Percentiles rank a stretch among this genome's conserved stretches.
Conservation (phyloP, 2,888 invertebrate genomes). For the Sphaeridia pumilis region DNA sequence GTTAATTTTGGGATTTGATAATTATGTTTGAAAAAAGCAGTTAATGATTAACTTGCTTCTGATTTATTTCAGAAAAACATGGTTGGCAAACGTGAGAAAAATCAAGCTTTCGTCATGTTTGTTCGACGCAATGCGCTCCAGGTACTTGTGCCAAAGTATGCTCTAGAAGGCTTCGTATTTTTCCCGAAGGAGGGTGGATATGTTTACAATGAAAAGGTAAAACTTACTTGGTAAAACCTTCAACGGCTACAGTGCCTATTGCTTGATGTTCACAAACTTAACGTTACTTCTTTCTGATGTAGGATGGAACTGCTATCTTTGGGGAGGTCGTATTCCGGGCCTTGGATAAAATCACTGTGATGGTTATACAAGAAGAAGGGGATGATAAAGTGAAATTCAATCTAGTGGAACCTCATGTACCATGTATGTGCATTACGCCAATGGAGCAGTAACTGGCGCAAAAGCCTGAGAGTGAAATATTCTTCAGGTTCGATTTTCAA, state of each 20-base stretch:
- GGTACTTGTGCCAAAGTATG: slow-evolving; percentile 90
- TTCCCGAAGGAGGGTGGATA: slow-evolving; percentile 52
- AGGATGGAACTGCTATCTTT: slow-evolving; percentile 72
- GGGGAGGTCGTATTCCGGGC: slow-evolving; percentile 63
- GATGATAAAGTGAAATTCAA: slow-evolving; percentile 79
- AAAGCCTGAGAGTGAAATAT: too few relatives aligned
- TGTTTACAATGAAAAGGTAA: slow-evolving; percentile 71
- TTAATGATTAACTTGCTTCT: neutral
- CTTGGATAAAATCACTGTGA: slow-evolving; percentile 78
- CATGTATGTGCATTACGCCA: slow-evolving; percentile 22
- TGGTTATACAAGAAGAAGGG: slow-evolving; percentile 78
- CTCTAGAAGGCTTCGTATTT: slow-evolving; percentile 83
- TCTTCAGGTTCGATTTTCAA: too few relatives aligned
- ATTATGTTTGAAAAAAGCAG: too few relatives aligned
- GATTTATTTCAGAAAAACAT: slow-evolving; percentile 12
- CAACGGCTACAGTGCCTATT: too few relatives aligned
- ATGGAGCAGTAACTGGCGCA: too few relatives aligned
- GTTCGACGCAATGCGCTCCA: slow-evolving; percentile 92
- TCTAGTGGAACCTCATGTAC: slow-evolving; percentile 58
- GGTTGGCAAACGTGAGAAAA: slow-evolving; percentile 62
- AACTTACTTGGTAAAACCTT: too few relatives aligned
- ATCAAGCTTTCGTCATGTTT: slow-evolving; percentile 75
- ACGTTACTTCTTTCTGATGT: too few relatives aligned
- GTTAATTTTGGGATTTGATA: too few relatives aligned
- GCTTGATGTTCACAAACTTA: too few relatives aligned